Base-by-base conservation (phyloP, 1,140 invertebrate genomes). In the Drosophila ironensis region DNA sequence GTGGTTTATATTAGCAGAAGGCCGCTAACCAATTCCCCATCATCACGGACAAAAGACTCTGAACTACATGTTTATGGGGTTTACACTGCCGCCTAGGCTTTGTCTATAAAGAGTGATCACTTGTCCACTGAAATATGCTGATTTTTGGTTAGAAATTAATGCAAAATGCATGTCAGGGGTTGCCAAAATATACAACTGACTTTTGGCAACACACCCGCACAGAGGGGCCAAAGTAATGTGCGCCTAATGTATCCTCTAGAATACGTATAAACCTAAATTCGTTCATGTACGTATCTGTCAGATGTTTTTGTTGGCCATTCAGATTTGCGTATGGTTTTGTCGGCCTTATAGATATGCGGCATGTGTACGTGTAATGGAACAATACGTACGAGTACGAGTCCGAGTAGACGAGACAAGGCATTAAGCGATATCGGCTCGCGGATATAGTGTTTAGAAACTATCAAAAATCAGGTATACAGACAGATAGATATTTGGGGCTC, bases 1-100 rank as follows among this genome's bases (percentile, higher is more conserved):
- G 53, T 52, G 35, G 67, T 71, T 71, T 40, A 27, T 44, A 50
- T 70, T 71, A 71, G 54, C 68, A 41, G 25, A 46, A 40, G 51
- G 48, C 40, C 27, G 67, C 45, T 48, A 70, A 70, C 41, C 60
- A 51, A 57, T 40, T 20, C 16, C 20, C 61, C 22, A 19, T 38
- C 28, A 46, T 12, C 35, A 41, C 20, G 46, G n/a, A 11, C 11
- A 33, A 16, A 38, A 37, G 30, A 44, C 27, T 40, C 12, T 16
- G 25, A 37, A 44, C 12, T 44, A 45, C 33, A 53, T 54, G 35
- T 66, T 28, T 38, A 25, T 47, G 30, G 6, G 41, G 5, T 45
- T 66, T 40, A 16, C 19, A 40, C 33, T 53, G 22, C 24, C n/a
- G n/a, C n/a, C n/a, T n/a, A n/a, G n/a, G n/a, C n/a, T n/a, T n/a